A percentile compares a stretch with the other conserved stretches of the same genome.
Conservation (phyloP, 2,888 invertebrate species). For the Caenorhabditis drosophilae region DNA sequence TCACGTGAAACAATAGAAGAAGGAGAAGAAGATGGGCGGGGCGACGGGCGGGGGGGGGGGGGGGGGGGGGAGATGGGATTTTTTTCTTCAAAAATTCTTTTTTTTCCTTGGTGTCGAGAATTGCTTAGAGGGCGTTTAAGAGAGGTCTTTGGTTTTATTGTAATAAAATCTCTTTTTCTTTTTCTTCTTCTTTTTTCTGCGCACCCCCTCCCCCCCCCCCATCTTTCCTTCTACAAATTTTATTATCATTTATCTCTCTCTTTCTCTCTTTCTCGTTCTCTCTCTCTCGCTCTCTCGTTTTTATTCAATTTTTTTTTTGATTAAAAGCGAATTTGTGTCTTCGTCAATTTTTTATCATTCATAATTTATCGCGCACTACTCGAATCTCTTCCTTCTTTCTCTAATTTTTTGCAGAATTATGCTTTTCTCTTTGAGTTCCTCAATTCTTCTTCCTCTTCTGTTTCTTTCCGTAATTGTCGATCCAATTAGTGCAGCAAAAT, state of each 20-base stretch:
- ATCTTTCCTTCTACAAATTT: constrained; percentile 10
- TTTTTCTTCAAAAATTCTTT: no score
- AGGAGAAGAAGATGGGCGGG: no score
- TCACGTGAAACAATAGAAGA: no score
- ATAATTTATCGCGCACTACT: constrained; percentile 9
- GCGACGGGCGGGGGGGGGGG: no score
- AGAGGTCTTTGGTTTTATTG: no score
- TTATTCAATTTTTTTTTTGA: constrained; percentile 17
- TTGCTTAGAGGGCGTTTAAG: no score
- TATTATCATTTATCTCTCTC: constrained; percentile 9
- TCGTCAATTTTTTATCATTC: constrained; percentile 10
- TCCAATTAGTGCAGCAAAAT: constrained; percentile 27
- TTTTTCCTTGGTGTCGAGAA: no score
- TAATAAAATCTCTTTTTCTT: constrained; percentile 13
- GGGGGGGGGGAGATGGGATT: no score
- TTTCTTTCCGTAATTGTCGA: no score
- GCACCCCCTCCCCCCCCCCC: constrained; percentile 9
- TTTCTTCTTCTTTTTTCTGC: constrained; percentile 7
- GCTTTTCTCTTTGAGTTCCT: not conserved
- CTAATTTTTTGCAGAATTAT: constrained; percentile 4
- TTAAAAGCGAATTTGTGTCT: no score
- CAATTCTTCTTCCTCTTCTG: no score
- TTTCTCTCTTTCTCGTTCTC: constrained; percentile 9
- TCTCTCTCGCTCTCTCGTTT: constrained; percentile 6
- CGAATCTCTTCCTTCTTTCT: constrained; percentile 1